Evolutionary conservation across 1,140 invertebrate genomes (phyloP).

Genomic region (Drosophila miranda): DNA sequence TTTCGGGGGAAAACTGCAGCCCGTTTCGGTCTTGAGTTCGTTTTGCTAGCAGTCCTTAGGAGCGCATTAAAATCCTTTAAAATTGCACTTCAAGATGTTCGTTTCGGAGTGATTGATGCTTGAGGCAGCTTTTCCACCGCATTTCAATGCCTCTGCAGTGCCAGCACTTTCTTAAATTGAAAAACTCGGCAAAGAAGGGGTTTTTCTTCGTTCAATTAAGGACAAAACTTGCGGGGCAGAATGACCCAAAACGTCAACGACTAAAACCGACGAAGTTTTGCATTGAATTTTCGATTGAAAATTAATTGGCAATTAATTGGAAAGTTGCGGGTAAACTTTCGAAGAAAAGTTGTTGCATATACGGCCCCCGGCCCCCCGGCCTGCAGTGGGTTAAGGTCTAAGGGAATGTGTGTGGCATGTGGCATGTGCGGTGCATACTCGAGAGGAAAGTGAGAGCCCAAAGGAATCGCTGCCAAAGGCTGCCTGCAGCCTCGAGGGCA

Average conservation of each 20-base stretch:
- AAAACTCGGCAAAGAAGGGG: too few relatives aligned
- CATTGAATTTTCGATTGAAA: constrained; percentile 22
- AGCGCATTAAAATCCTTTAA: too few relatives aligned
- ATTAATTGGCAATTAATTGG: constrained; percentile 77
- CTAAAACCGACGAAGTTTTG: constrained; percentile 23
- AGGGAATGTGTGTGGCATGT: constrained; percentile 29
- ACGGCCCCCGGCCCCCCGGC: neutral
- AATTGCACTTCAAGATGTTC: too few relatives aligned
- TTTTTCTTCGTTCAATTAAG: too few relatives aligned
- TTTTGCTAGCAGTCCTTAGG: too few relatives aligned
- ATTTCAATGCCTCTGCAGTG: too few relatives aligned
- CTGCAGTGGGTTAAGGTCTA: too few relatives aligned
- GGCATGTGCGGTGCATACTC: constrained; percentile 15
- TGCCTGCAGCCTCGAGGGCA: constrained; percentile 16
- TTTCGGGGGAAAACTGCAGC: too few relatives aligned
- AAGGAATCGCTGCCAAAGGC: constrained; percentile 12
- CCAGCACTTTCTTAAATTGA: too few relatives aligned
- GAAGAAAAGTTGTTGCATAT: constrained; percentile 47
- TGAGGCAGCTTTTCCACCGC: too few relatives aligned
- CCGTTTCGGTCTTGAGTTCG: too few relatives aligned
- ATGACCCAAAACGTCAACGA: constrained; percentile 21
- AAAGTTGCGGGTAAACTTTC: constrained; percentile 44
- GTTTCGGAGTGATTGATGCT: too few relatives aligned
- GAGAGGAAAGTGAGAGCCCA: neutral
- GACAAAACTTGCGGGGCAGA: constrained; percentile 3